Evolutionary conservation across 2,113 vertebrate genomes (phyloP).

Genomic region (Pholis gunnellus): DNA sequence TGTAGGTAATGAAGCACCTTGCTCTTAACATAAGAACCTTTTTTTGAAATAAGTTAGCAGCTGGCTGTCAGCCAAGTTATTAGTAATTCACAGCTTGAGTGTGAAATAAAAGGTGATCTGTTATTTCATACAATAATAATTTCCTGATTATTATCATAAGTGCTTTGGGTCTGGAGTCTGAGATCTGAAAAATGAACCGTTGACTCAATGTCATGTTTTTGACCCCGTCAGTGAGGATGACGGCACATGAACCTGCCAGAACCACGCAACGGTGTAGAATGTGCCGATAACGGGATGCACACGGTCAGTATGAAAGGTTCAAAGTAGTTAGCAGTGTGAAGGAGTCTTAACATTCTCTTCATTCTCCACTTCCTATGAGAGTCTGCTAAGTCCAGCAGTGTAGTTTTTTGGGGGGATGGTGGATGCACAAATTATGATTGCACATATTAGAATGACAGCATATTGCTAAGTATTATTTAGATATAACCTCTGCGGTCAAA

Average conservation of each 20-base stretch:
- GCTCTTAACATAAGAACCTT: neutral
- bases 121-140: neutral
- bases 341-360: neutral
- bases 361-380: no score
- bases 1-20: neutral
- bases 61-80: neutral
- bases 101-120: neutral
- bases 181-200: neutral
- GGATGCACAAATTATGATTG: neutral
- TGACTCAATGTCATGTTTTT: neutral
- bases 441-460: neutral
- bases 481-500: neutral
- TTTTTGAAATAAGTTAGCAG: conserved; percentile 1
- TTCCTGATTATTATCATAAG: neutral
- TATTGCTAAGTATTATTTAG: neutral
- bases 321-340: neutral
- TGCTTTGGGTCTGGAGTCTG: neutral
- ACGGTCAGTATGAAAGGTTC: neutral
- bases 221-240: neutral
- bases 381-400: neutral
- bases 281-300: neutral
- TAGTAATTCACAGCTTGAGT: neutral
- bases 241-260: neutral
- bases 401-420: neutral
- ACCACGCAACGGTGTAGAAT: neutral